These are phyloP conservation scores for Xiphorhynchus elegans DNA, from an alignment of 2,113 vertebrate species.

Conservation along the genomic window DNA sequence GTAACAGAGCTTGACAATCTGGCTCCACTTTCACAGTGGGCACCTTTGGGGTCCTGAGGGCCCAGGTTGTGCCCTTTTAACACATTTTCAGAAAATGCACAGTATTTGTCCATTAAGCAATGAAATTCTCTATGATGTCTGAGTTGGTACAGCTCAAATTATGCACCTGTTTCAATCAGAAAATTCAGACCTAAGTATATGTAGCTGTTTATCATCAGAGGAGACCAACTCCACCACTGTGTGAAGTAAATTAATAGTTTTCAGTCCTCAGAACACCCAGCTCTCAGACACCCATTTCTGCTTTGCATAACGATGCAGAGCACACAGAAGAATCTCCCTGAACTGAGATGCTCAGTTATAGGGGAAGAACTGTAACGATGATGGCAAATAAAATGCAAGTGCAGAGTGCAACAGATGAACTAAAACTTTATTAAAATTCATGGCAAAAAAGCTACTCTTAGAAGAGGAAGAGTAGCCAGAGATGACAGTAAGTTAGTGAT, in stretches of 20 bases:
- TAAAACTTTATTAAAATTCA: conserved; percentile 72
- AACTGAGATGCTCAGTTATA: not conserved
- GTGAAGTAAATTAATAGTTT: not conserved
- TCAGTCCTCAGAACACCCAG: not conserved
- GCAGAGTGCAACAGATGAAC: conserved; percentile 41
- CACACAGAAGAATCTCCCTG: not conserved
- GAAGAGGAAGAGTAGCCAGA: not conserved
- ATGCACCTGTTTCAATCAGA: not conserved
- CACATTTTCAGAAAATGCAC: not conserved
- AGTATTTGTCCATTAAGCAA: not conserved
- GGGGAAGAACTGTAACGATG: not conserved
- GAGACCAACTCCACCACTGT: not conserved
- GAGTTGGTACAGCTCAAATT: not conserved
- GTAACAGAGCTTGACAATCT: not conserved
- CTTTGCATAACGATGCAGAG: not conserved
- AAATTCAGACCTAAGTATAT: not conserved
- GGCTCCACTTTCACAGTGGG: not conserved
- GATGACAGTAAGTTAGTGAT: conserved; percentile 49
- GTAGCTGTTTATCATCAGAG: not conserved
- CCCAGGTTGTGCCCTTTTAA: not conserved
- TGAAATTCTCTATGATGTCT: not conserved
- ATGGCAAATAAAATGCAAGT: conserved; percentile 56
- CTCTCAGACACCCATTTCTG: not conserved
- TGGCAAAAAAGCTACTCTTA: not conserved
- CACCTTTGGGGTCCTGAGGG: not conserved